These are phyloP conservation scores for Salvelinus sp. DNA, from an alignment of 2,113 vertebrate genomes.

Conservation along the genomic window DNA sequence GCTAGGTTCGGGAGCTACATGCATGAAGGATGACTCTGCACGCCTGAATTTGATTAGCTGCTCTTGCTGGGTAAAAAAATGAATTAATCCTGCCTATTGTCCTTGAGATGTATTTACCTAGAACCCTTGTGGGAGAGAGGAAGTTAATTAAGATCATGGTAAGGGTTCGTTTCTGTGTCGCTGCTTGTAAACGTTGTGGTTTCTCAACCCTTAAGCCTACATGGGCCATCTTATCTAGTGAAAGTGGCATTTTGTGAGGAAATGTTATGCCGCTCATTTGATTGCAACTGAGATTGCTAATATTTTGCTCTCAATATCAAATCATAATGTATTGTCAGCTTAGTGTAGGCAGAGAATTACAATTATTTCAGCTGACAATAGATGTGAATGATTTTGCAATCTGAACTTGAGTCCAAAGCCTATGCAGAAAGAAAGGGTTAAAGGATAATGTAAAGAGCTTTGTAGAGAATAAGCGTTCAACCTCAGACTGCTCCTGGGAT, in stretches of 20 bases:
- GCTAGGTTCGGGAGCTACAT: constrained; percentile 48
- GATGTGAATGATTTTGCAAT: constrained; percentile 2
- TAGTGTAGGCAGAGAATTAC: neutral
- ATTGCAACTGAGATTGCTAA: neutral
- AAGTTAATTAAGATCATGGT: too few species aligned
- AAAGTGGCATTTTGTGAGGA: too few species aligned
- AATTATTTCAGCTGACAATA: neutral
- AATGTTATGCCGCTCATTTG: too few species aligned
- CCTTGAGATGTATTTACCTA: too few species aligned
- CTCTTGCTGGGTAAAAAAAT: constrained; percentile 66
- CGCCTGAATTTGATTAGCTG: constrained; percentile 59
- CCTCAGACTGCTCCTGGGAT: constrained; percentile 25
- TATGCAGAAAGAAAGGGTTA: constrained; percentile 21
- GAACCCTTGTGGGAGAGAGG: too few species aligned
- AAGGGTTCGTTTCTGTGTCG: too few species aligned
- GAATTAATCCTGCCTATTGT: constrained; percentile 55
- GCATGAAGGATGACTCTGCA: constrained; percentile 52
- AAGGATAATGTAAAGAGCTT: constrained; percentile 31
- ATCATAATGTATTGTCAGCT: neutral
- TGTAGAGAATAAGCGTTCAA: constrained; percentile 27
- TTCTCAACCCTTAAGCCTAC: too few species aligned
- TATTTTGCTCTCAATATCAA: neutral
- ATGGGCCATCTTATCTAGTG: too few species aligned
- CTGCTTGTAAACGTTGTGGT: too few species aligned
- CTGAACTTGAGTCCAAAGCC: neutral